Base-by-base conservation (phyloP, 2,797 vertebrate genomes). In the Sebastes alutus region DNA sequence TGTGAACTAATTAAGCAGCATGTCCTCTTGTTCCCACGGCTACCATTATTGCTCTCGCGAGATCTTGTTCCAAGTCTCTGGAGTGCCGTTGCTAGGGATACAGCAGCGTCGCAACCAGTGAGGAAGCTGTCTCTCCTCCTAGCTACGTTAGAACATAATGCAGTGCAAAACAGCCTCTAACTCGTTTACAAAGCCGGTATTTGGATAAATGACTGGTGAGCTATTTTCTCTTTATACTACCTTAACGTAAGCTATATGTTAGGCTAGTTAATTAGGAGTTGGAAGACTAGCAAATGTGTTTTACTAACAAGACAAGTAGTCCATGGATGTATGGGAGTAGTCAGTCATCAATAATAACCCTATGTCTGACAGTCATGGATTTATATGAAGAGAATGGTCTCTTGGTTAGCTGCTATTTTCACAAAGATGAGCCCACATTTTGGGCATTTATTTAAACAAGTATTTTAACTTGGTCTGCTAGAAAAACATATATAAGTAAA, bases 31-130 rank as follows among this genome's bases (percentile, higher is more conserved):
- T 62, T 52, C 8, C 58, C 25, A 14, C 25, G 38, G 18, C 55
- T 10, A 14, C 35, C 35, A 5, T 3, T 29, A 5, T 2, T 52
- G 11, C 4, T 91, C 85, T 59, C 92, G 92, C 92, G 92, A 91
- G 78, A 93, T 60, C 2, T 68, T 30, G 9, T 52, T 29, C 4
- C 0, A 7, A 7, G 42, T 65, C 13, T 65, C 29, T 1, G 4
- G 13, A 25, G 18, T 6, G 11, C 14, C 32, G 95, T 94, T 91
- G 84, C 85, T 66, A 86, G 73, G 87, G 91, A 42, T 68, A 89
- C 91, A 20, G 8, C 3, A 77, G 81, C 58, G 84, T 87, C 56
- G 71, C 83, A 22, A 11, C 68, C 62, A 52, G 30, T 4, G 25
- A 54, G 60, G 64, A 78, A 85, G 75, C 73, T 32, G 42, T 6